These are phyloP conservation scores for Didymodactylos carnosus DNA, from an alignment of 2,888 invertebrate species.

Conservation along the genomic window DNA sequence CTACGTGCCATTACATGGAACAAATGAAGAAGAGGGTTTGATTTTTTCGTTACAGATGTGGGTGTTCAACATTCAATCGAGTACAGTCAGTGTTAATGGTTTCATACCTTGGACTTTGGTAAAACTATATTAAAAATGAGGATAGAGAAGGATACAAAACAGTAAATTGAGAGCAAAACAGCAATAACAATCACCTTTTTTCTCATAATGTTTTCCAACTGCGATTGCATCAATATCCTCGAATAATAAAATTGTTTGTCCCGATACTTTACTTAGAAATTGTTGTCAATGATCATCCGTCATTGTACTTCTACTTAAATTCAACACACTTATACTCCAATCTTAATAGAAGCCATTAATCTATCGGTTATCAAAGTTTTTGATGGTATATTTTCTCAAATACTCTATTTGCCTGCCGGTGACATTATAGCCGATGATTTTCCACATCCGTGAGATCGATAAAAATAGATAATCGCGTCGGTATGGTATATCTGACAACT, in stretches of 20 bases:
- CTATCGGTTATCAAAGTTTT: background rate
- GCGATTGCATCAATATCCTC: conserved; percentile 41
- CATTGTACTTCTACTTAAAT: conserved; percentile 76
- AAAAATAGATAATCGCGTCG: conserved; percentile 74
- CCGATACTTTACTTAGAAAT: conserved; percentile 57
- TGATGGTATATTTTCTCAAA: background rate
- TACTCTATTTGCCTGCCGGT: conserved; percentile 47
- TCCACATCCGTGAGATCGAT: conserved; percentile 95
- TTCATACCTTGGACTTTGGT: conserved; percentile 81
- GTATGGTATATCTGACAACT: too few relatives aligned
- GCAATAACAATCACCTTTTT: conserved; percentile 23
- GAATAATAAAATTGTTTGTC: conserved; percentile 75
- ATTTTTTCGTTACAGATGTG: too few relatives aligned
- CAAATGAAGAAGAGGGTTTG: too few relatives aligned
- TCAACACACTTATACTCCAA: conserved; percentile 83
- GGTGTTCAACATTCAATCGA: conserved; percentile 67
- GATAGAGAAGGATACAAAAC: conserved; percentile 54
- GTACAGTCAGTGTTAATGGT: conserved; percentile 82
- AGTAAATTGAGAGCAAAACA: background rate
- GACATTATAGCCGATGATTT: conserved; percentile 82
- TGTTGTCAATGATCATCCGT: conserved; percentile 89
- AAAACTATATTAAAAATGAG: too few relatives aligned
- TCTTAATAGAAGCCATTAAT: conserved; percentile 31
- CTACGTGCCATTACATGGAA: too few relatives aligned
- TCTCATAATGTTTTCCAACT: conserved; percentile 40